A percentile compares a stretch with the other conserved stretches of the same genome.
Evolutionary conservation across 2,113 vertebrate genomes (phyloP).

Genomic region (Herpetotheres cachinnans): DNA sequence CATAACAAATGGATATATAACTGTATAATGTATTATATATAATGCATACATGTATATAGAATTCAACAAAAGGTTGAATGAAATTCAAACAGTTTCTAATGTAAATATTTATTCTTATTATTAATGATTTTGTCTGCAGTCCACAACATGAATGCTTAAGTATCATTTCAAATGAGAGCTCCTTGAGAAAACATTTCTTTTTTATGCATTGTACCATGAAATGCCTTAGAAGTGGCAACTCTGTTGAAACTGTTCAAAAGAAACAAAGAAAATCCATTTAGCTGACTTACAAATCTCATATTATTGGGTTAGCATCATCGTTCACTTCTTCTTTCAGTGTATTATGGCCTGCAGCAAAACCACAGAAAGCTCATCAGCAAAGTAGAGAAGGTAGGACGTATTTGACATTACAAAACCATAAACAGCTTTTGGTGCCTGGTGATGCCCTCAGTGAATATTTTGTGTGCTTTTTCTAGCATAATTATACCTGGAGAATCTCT

Average conservation of each 20-base stretch:
- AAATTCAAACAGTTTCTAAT: neutral
- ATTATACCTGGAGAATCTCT: neutral
- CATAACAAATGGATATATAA: neutral
- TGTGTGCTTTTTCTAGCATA: neutral
- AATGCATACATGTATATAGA: neutral
- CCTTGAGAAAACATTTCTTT: neutral
- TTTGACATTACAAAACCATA: neutral
- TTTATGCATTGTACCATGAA: neutral
- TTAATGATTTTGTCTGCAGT: neutral
- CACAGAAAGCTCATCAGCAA: neutral
- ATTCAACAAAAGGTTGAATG: neutral
- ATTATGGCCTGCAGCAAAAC: neutral
- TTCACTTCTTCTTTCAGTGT: neutral
- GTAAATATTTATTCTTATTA: neutral
- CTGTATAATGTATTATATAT: neutral
- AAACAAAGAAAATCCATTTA: neutral
- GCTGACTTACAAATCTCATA: neutral
- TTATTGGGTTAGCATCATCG: rapidly evolving
- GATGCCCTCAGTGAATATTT: neutral
- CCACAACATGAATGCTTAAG: neutral
- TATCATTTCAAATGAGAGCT: neutral
- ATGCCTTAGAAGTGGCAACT: neutral
- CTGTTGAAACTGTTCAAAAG: neutral
- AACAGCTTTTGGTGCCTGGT: neutral
- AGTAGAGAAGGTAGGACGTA: neutral